These are phyloP conservation scores for Ophioderma brevispina DNA, from an alignment of 35 echinoderm and acorn worm genomes.

Conservation along the genomic window DNA sequence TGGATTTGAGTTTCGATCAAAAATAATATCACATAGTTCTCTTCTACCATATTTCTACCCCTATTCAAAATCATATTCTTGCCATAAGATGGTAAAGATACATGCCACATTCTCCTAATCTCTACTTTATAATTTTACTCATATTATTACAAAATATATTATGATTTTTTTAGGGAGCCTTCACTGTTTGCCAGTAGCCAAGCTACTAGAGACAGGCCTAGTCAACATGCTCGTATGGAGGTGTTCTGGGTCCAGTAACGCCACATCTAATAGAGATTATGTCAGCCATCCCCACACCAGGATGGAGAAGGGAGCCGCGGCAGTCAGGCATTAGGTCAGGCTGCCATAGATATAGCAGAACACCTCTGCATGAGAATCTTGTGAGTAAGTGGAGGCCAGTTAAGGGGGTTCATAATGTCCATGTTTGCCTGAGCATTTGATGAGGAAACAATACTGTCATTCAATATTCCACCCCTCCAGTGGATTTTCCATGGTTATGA, in stretches of 20 bases:
- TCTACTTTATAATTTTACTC: neutral
- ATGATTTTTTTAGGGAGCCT: conserved; percentile 62
- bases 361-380: conserved; percentile 93
- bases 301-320: conserved; percentile 91
- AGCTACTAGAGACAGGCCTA: conserved; percentile 90
- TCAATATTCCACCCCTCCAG: too few species aligned
- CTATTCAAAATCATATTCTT: too few species aligned
- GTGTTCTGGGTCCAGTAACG: conserved; percentile 88
- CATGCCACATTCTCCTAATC: neutral
- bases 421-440: too few species aligned
- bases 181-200: conserved; percentile 97
- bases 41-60: too few species aligned
- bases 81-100: too few species aligned
- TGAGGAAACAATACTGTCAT: too few species aligned
- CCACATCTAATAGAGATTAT: conserved; percentile 89
- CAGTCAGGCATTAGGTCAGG: conserved; percentile 73
- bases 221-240: conserved; percentile 92
- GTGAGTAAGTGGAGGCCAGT: too few species aligned
- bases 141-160: neutral
- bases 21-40: too few species aligned
- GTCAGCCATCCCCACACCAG: conserved; percentile 76
- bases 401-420: too few species aligned
- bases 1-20: too few species aligned
- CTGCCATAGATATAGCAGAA: conserved; percentile 78
- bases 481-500: too few species aligned